Evolutionary conservation across 2,113 vertebrate species (phyloP).

Genomic region (Illadopsis cleaveri): DNA sequence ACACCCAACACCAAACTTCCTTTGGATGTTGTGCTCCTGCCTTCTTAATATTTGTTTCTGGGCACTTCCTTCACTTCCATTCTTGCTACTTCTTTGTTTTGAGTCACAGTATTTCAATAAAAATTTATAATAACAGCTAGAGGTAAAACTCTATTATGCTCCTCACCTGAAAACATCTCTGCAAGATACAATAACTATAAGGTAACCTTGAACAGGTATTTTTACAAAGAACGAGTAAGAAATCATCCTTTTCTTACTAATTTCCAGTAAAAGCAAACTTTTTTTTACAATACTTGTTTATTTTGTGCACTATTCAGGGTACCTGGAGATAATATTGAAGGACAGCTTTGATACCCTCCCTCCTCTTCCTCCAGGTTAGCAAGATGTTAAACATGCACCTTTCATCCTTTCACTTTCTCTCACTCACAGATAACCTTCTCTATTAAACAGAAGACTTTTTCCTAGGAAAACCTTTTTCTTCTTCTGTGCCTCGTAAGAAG

Average conservation of each 20-base stretch:
- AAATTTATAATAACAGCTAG: not conserved
- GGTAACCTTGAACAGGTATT: not conserved
- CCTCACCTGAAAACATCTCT: not conserved
- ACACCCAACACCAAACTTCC: not conserved
- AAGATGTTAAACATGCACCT: not conserved
- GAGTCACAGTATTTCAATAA: not conserved
- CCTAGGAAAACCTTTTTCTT: not conserved
- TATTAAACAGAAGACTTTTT: not conserved
- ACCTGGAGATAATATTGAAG: not conserved
- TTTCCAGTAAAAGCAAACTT: not conserved
- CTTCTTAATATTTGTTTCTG: not conserved
- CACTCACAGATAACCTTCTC: not conserved
- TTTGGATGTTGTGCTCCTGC: not conserved
- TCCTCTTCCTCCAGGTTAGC: not conserved
- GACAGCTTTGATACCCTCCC: not conserved
- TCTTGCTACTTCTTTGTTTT: not conserved
- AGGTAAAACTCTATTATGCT: not conserved
- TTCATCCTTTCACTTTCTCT: not conserved
- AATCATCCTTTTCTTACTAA: not conserved
- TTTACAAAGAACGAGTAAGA: no score
- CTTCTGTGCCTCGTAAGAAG: not conserved
- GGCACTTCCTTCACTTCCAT: not conserved
- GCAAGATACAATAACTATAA: not conserved
- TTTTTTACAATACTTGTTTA: not conserved
- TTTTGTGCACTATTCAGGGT: not conserved